Conservation (phyloP, 2,797 vertebrate genomes). For the Dermochelys coriacea region DNA sequence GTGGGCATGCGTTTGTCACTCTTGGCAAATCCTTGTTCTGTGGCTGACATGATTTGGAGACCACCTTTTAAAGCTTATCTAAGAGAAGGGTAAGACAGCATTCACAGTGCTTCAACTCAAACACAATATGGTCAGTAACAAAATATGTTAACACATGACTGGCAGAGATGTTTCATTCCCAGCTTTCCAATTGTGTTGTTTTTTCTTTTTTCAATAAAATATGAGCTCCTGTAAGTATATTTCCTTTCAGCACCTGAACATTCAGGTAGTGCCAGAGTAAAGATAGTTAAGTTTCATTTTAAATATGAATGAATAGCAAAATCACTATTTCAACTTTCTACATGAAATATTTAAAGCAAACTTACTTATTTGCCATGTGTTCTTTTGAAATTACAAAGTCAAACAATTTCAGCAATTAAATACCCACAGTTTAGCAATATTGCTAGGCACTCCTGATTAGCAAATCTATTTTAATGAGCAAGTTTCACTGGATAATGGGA, state of each 20-base stretch:
- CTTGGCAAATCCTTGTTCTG: conserved; percentile 68
- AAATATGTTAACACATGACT: conserved; percentile 55
- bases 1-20: conserved; percentile 67
- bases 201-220: not conserved
- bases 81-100: conserved; percentile 66
- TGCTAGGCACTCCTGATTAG: not conserved
- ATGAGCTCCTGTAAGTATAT: not conserved
- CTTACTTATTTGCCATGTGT: not conserved
- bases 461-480: conserved; percentile 14
- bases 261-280: not conserved
- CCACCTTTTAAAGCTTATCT: conserved; percentile 78
- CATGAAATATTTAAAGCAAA: conserved; percentile 10
- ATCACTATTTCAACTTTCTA: not conserved
- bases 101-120: conserved; percentile 61
- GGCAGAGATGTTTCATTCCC: conserved; percentile 42
- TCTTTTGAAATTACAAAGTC: conserved; percentile 5
- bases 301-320: conserved; percentile 14
- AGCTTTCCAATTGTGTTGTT: not conserved
- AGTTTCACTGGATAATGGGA: conserved; percentile 33
- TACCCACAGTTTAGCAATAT: conserved; percentile 18
- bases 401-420: conserved; percentile 18
- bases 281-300: not conserved
- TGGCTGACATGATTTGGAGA: conserved; percentile 72
- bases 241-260: conserved; percentile 20
- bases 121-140: conserved; percentile 56